Conservation (phyloP, 2,113 vertebrate genomes). For the Chionis minor region DNA sequence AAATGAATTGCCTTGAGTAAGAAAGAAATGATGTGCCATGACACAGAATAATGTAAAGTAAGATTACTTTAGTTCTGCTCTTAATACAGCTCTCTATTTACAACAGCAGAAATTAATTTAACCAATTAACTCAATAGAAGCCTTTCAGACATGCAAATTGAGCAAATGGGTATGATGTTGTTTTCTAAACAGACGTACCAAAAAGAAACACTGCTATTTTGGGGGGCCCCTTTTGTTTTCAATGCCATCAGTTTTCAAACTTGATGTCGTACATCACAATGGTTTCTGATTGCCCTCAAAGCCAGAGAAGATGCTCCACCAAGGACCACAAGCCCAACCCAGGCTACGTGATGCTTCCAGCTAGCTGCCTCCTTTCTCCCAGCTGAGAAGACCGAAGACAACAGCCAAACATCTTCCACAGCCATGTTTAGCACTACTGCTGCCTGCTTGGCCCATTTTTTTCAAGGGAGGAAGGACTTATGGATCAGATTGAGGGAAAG, state of each 20-base stretch:
- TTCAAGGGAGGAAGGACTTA: neutral
- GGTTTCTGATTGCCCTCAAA: neutral
- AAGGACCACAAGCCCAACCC: neutral
- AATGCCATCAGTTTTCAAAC: neutral
- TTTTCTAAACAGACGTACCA: neutral
- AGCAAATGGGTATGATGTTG: too few species aligned
- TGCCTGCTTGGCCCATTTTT: too few species aligned
- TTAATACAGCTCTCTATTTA: neutral
- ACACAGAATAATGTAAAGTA: slow-evolving; percentile 3
- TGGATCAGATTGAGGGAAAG: neutral
- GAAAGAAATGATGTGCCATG: neutral
- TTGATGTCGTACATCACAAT: rapidly evolving
- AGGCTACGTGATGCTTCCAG: rapidly evolving
- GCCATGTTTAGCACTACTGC: neutral
- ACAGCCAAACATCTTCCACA: neutral
- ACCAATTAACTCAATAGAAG: too few species aligned
- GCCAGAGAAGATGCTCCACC: neutral
- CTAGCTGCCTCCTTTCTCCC: neutral
- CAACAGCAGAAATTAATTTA: neutral
- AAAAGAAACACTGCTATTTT: neutral
- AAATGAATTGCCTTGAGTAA: slow-evolving; percentile 48
- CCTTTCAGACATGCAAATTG: too few species aligned
- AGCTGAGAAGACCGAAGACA: neutral
- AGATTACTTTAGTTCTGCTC: slow-evolving; percentile 29
- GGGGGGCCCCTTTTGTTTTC: neutral